phyloP scores from a whole-genome alignment of 1,140 invertebrate species.

The Pseudomyrmex sp. region DNA sequence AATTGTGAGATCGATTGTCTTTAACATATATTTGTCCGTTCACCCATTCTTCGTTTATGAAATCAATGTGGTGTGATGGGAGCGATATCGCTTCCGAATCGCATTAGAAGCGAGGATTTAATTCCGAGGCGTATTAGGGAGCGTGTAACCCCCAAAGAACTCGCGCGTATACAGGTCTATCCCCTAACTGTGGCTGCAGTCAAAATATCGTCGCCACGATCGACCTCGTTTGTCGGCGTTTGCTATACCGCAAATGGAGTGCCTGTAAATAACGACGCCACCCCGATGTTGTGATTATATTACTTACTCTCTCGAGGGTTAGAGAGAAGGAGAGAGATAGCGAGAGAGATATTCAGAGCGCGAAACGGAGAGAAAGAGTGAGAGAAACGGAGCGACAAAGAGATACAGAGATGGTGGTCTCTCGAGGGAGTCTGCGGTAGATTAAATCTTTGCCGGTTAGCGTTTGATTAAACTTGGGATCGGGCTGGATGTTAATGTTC shows the following conservation, averaged over 20 bases:
- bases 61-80: slow-evolving; percentile 1
- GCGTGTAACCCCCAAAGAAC: slow-evolving; percentile 30
- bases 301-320: slow-evolving; percentile 73
- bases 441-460: slow-evolving; percentile 85
- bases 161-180: slow-evolving; percentile 10
- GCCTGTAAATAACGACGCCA: slow-evolving; percentile 84
- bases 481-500: slow-evolving; percentile 84
- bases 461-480: slow-evolving; percentile 85
- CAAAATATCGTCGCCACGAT: slow-evolving; percentile 75
- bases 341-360: slow-evolving; percentile 42
- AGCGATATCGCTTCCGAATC: slow-evolving; percentile 53
- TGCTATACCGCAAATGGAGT: slow-evolving; percentile 77
- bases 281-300: slow-evolving; percentile 85
- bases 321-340: slow-evolving; percentile 65
- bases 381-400: slow-evolving; percentile 37
- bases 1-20: not conserved
- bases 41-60: not conserved
- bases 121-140: slow-evolving; percentile 71
- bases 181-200: slow-evolving; percentile 70
- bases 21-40: not conserved
- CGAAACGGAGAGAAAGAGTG: slow-evolving; percentile 32
- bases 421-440: slow-evolving; percentile 75
- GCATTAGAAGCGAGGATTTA: slow-evolving; percentile 54
- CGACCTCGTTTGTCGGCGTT: slow-evolving; percentile 59
- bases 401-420: slow-evolving; percentile 40